Evolutionary conservation across 2,113 vertebrate genomes (phyloP), one percentile per base, ranked within the genome.

Genomic region (Dicentrarchus labrax): DNA sequence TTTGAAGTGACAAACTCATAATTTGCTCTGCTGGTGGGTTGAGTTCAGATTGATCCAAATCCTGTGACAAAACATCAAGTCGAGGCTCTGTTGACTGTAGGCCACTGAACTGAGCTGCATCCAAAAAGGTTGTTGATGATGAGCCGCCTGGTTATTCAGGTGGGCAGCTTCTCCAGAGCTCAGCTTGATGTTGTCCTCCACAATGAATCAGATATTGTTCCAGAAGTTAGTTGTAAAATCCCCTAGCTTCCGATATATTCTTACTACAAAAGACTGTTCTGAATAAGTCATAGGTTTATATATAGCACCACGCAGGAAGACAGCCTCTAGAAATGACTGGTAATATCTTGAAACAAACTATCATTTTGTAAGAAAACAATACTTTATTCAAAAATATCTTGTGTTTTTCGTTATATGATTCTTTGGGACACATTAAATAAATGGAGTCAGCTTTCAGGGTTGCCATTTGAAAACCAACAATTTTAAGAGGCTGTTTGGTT

Each of bases 111-210:
- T 30, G 9, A 82, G 67, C 61, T 13, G 45, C 5, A 57, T 22
- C 47, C 47, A 54, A 21, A 57, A 8, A 24, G 11, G 16, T 56
- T 16, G 8, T 30, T 50, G 43, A 75, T 56, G 43, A 75, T 56
- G n/a, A 66, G 8, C 16, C 41, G 43, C 9, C 7, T 70, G 39
- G 61, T 80, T 69, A 50, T 67, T 78, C 24, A 53, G 38, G 70
- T 70, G 12, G 48, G 41, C 30, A 48, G 24, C 17, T 41, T 51
- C 41, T 61, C 17, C 74, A 22, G 22, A n/a, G 61, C 39, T 78
- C 21, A 51, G 43, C 30, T 64, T 69, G 41, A 67, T 77, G 19
- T 61, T 66, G 30, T 22, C 36, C 43, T 72, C 48, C 66, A 47
- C 39, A 41, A 50, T 57, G 59, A 64, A 61, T 21, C 43, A 59